Evolutionary conservation across 2,797 vertebrate genomes (phyloP).

Genomic region (Anguilla anguilla): DNA sequence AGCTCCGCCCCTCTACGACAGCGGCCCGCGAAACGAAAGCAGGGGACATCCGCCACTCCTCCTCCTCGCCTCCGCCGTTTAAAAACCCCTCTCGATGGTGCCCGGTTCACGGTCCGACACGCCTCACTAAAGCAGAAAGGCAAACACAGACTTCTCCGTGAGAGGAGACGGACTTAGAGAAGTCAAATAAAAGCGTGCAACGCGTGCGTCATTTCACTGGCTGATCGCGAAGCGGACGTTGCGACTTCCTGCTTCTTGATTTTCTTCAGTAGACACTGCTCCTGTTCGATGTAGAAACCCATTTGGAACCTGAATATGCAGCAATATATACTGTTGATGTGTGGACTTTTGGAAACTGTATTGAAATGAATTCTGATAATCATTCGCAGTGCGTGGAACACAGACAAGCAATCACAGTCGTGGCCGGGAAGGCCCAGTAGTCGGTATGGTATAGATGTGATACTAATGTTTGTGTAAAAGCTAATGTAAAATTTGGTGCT

Average conservation of each 20-base stretch:
- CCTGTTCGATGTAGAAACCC: neutral
- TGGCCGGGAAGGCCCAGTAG: too few species aligned
- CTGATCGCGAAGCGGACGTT: neutral
- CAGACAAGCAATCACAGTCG: too few species aligned
- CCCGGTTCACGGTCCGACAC: conserved; percentile 42
- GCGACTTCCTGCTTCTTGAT: neutral
- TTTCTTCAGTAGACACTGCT: neutral
- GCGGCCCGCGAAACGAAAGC: conserved; percentile 73
- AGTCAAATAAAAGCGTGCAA: neutral
- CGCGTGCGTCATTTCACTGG: neutral
- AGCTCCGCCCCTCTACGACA: conserved; percentile 72
- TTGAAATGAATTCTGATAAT: too few species aligned
- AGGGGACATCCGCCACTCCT: conserved; percentile 35
- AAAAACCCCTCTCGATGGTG: conserved; percentile 48
- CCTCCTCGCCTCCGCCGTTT: conserved; percentile 60
- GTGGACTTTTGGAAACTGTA: too few species aligned
- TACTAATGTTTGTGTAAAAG: too few species aligned
- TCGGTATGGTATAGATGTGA: too few species aligned
- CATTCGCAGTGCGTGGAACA: too few species aligned
- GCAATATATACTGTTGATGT: too few species aligned
- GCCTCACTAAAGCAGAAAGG: conserved; percentile 43
- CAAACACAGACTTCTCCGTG: neutral
- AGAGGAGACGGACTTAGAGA: neutral
- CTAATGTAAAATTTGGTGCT: too few species aligned
- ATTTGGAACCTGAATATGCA: too few species aligned